phyloP scores from a whole-genome alignment of 2,113 vertebrate genomes.

The Leiothrix lutea region DNA sequence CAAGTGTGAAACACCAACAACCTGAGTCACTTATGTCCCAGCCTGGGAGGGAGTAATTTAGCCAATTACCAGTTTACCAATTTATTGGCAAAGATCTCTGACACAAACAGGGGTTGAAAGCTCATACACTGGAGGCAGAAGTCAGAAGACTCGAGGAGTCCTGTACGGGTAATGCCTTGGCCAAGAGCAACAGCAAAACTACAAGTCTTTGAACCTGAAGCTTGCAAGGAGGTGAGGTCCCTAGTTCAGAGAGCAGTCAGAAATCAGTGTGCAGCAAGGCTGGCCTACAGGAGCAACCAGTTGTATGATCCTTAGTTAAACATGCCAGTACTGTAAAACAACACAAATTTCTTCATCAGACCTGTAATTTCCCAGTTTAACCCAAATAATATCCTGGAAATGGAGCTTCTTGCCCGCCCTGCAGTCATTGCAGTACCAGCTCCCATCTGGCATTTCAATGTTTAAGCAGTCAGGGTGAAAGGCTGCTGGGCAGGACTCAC shows the following conservation, averaged over 20 bases:
- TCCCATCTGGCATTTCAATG: constrained; percentile 97
- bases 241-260: not conserved
- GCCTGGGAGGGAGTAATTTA: not conserved
- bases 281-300: not conserved
- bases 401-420: constrained; percentile 91
- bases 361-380: constrained; percentile 98
- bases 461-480: constrained; percentile 97
- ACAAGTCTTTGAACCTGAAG: not conserved
- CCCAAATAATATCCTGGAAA: constrained; percentile 96
- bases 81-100: not conserved
- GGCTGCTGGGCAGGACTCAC: constrained; percentile 95
- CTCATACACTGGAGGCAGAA: not conserved
- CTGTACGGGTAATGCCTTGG: not conserved
- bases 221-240: not conserved
- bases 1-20: not conserved
- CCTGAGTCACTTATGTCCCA: not conserved
- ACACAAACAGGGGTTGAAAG: not conserved
- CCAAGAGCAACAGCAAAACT: not conserved
- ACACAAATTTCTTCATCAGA: constrained; percentile 35
- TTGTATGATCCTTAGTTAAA: not conserved
- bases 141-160: not conserved
- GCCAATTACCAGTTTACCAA: not conserved
- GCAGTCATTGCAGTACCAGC: constrained; percentile 99
- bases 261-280: not conserved
- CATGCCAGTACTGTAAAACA: not conserved